phyloP scores from a whole-genome alignment of 1,140 invertebrate species.

The Hyphantria cunea region DNA sequence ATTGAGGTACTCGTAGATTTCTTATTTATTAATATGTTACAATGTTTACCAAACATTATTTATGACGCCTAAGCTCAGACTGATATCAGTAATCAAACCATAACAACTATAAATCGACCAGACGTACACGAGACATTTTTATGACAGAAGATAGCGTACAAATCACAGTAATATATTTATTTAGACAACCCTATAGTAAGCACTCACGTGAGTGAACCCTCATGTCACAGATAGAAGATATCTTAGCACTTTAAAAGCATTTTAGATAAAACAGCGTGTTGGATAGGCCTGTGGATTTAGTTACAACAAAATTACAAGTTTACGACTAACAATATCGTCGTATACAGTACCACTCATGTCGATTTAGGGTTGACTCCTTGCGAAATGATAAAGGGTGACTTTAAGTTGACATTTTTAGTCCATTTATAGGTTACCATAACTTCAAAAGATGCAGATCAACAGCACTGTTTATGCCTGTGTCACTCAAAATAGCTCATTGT shows the following conservation, averaged over 20 bases:
- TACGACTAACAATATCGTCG: slow-evolving; percentile 64
- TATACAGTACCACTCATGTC: slow-evolving; percentile 52
- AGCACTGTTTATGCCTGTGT: no score
- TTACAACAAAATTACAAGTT: slow-evolving; percentile 75
- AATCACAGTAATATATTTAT: slow-evolving; percentile 65
- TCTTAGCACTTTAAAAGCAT: slow-evolving; percentile 71
- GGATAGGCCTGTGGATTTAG: slow-evolving; percentile 60
- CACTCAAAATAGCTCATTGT: no score
- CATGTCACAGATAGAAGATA: slow-evolving; percentile 50
- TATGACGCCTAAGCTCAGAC: not conserved
- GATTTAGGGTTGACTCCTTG: slow-evolving; percentile 20
- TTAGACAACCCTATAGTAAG: slow-evolving; percentile 45
- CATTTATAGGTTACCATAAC: no score
- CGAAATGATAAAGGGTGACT: no score
- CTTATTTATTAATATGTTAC: not conserved
- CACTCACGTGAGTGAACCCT: slow-evolving; percentile 34
- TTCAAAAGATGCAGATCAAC: no score
- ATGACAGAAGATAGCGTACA: slow-evolving; percentile 63
- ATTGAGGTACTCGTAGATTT: not conserved
- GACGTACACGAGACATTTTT: slow-evolving; percentile 64
- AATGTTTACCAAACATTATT: not conserved
- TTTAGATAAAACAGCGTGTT: slow-evolving; percentile 68
- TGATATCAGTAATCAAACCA: slow-evolving; percentile 23
- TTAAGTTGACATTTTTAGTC: no score
- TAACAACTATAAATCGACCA: slow-evolving; percentile 59